Evolutionary conservation across 2,113 vertebrate genomes (phyloP).

Genomic region (Parus major): DNA sequence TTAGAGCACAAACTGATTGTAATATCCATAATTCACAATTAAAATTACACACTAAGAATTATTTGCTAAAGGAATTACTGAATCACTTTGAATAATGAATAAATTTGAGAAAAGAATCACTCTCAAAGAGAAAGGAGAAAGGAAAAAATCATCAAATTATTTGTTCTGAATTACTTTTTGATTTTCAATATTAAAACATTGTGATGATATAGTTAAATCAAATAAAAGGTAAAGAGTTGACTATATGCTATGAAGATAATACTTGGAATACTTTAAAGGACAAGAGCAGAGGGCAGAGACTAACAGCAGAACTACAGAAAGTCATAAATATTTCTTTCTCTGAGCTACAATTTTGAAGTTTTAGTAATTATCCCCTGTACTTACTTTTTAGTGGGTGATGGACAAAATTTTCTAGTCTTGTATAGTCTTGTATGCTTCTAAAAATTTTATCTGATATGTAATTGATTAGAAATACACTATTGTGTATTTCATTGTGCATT

Average conservation of each 20-base stretch:
- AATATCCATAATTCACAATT: conserved; percentile 55
- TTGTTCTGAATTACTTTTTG: conserved; percentile 3
- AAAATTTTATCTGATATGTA: not conserved
- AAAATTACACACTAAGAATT: conserved; percentile 7
- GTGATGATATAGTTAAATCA: not conserved
- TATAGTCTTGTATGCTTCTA: not conserved
- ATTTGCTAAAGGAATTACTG: conserved; percentile 41
- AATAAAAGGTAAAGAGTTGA: not conserved
- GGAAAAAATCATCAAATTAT: conserved; percentile 5
- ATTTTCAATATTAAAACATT: not conserved
- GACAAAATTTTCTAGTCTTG: not conserved
- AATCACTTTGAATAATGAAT: conserved; percentile 59
- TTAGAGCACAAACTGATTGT: conserved; percentile 35
- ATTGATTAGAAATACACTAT: not conserved
- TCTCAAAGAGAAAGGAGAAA: not conserved
- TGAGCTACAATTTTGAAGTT: not conserved
- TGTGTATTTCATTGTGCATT: not conserved
- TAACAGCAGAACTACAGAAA: not conserved
- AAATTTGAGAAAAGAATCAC: conserved; percentile 14
- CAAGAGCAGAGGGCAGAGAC: not conserved
- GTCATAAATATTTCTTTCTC: not conserved
- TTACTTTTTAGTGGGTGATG: not conserved
- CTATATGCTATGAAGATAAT: not conserved
- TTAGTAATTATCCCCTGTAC: not conserved
- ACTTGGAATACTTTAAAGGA: not conserved